Evolutionary conservation across 1,140 invertebrate genomes (phyloP).

Genomic region (Penaeus japonicus): DNA sequence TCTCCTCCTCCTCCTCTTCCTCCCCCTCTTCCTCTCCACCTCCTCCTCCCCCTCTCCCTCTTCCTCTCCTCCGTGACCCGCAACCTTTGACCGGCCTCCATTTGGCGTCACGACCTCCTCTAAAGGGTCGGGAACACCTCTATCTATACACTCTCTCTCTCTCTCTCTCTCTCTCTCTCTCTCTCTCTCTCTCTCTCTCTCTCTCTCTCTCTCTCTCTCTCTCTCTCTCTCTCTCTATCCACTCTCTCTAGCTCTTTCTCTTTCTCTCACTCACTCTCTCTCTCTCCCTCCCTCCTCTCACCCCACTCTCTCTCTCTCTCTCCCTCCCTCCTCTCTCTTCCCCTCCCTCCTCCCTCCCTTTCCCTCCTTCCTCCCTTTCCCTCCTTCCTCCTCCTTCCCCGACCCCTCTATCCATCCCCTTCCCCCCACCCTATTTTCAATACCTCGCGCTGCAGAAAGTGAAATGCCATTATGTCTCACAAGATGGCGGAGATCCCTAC

Average conservation of each 20-base stretch:
- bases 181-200: not conserved
- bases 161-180: not conserved
- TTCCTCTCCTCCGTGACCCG: conserved; percentile 1
- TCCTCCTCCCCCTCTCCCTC: too few relatives aligned
- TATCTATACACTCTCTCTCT: not conserved
- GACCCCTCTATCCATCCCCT: not conserved
- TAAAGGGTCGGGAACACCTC: not conserved
- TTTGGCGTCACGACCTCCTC: conserved; percentile 35
- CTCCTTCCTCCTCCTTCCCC: not conserved
- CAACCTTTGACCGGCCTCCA: conserved; percentile 37
- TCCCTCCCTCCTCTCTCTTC: not conserved
- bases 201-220: not conserved
- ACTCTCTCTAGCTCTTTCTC: not conserved
- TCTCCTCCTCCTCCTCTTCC: too few relatives aligned
- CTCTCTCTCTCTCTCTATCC: too few relatives aligned
- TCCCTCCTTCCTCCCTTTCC: not conserved
- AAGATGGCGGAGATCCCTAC: not conserved
- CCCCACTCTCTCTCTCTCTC: not conserved
- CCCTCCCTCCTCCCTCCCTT: not conserved
- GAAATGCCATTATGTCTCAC: too few relatives aligned
- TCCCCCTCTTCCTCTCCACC: too few relatives aligned
- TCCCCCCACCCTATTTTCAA: too few relatives aligned
- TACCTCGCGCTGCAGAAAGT: not conserved
- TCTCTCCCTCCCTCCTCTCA: not conserved
- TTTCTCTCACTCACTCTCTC: not conserved